Percentiles rank a stretch among this genome's conserved stretches.
phyloP scores from a whole-genome alignment of 35 echinoderm and acorn worm species.

The Heliocidaris tuberculata region DNA sequence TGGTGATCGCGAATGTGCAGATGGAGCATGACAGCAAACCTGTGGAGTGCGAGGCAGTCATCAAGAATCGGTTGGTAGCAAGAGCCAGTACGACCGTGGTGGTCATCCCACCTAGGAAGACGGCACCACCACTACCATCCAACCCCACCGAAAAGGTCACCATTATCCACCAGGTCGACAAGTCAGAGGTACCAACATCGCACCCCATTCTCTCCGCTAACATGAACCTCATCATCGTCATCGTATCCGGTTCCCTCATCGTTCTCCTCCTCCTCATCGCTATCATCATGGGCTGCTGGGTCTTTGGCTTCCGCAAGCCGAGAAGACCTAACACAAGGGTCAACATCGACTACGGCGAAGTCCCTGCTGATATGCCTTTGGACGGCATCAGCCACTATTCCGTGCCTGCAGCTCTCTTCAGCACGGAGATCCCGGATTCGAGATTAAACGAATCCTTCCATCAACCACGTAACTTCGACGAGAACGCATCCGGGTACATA shows the following conservation, averaged over 20 bases:
- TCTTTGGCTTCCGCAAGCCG: constrained; percentile 60
- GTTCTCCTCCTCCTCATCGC: constrained; percentile 66
- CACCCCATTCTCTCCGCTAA: constrained; percentile 35
- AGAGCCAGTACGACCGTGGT: constrained; percentile 59
- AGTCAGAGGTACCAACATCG: neutral
- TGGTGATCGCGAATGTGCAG: constrained; percentile 61
- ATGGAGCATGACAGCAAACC: constrained; percentile 47
- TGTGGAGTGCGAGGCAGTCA: constrained; percentile 68
- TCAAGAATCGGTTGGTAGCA: constrained; percentile 51
- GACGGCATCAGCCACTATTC: constrained; percentile 59
- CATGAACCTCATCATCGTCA: constrained; percentile 66
- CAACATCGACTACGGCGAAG: constrained; percentile 52
- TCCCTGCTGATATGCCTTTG: constrained; percentile 44
- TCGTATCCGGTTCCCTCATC: constrained; percentile 67
- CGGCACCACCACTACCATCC: neutral
- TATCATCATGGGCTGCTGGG: constrained; percentile 80
- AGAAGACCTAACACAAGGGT: constrained; percentile 59
- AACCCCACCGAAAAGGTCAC: constrained; percentile 16
- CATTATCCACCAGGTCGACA: neutral
- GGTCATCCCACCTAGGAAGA: constrained; percentile 58
- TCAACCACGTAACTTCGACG: constrained; percentile 20
- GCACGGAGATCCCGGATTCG: constrained; percentile 57
- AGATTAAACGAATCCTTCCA: neutral
- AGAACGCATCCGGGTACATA: constrained; percentile 77
- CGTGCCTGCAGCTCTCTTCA: constrained; percentile 58